phyloP scores from a whole-genome alignment of 1,140 invertebrate species.

The Drosophila ficusphila region DNA sequence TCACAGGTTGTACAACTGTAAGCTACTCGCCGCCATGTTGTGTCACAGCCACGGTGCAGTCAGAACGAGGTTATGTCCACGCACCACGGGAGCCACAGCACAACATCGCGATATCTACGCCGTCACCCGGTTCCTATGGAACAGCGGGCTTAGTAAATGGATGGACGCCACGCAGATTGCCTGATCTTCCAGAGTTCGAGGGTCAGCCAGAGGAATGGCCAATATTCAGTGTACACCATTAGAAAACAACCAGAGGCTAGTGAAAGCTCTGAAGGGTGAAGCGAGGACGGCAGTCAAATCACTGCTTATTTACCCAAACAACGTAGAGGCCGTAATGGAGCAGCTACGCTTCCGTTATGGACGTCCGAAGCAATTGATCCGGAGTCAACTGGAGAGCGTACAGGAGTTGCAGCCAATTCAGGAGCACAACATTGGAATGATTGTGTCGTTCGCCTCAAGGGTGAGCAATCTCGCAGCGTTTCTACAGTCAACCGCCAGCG shows the following conservation, averaged over 20 bases:
- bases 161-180: neutral
- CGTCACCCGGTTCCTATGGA: neutral
- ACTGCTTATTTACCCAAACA: neutral
- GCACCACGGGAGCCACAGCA: neutral
- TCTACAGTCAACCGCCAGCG: too few species aligned
- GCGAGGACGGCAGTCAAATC: neutral
- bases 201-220: constrained; percentile 12
- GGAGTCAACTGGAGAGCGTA: neutral
- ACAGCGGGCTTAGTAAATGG: neutral
- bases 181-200: constrained; percentile 6
- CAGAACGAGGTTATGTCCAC: too few species aligned
- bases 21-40: too few species aligned
- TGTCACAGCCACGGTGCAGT: neutral
- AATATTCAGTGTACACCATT: constrained; percentile 2
- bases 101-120: neutral
- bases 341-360: neutral
- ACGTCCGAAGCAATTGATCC: neutral
- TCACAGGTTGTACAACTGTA: too few species aligned
- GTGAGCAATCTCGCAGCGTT: too few species aligned
- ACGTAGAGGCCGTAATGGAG: neutral
- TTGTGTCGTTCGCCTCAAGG: too few species aligned
- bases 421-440: too few species aligned
- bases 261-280: constrained; percentile 8
- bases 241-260: constrained; percentile 3
- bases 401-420: neutral